phyloP scores from a whole-genome alignment of 2,888 invertebrate species.

The Unio delphinus region DNA sequence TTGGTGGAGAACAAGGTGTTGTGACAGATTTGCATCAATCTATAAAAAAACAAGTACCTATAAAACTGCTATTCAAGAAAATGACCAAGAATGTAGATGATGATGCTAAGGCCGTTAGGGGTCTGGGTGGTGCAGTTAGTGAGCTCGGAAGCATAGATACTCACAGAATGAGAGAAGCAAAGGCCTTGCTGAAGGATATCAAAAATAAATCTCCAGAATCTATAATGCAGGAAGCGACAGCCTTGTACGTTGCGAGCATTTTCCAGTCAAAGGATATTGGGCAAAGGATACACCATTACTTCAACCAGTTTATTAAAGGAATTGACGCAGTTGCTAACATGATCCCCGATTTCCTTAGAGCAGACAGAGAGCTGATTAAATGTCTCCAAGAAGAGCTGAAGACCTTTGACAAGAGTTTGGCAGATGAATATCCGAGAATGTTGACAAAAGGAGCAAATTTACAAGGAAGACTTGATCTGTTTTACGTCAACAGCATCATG shows the following conservation, averaged over 20 bases:
- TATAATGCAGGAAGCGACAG: constrained; percentile 49
- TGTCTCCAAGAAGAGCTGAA: constrained; percentile 42
- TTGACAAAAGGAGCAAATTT: constrained; percentile 25
- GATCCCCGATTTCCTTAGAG: constrained; percentile 59
- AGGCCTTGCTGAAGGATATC: constrained; percentile 45
- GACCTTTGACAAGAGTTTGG: constrained; percentile 37
- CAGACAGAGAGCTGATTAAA: constrained; percentile 53
- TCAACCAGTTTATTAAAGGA: constrained; percentile 47
- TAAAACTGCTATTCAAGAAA: constrained; percentile 41
- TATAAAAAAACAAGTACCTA: constrained; percentile 47
- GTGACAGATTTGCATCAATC: constrained; percentile 53
- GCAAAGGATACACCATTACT: constrained; percentile 46
- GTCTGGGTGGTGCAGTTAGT: constrained; percentile 50
- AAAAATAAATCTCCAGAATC: constrained; percentile 21
- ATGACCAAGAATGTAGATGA: constrained; percentile 37
- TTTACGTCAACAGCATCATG: constrained; percentile 56
- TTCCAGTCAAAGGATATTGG: constrained; percentile 35
- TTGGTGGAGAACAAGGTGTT: constrained; percentile 46
- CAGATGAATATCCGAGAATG: constrained; percentile 41
- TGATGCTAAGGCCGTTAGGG: constrained; percentile 26
- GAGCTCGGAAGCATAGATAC: constrained; percentile 34
- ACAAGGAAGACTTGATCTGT: constrained; percentile 54
- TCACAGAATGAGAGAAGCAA: constrained; percentile 34
- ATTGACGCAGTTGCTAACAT: constrained; percentile 50
- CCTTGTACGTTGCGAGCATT: constrained; percentile 38